Conservation (phyloP, 2,113 vertebrate species). For the Onychorhynchus coronatus region DNA sequence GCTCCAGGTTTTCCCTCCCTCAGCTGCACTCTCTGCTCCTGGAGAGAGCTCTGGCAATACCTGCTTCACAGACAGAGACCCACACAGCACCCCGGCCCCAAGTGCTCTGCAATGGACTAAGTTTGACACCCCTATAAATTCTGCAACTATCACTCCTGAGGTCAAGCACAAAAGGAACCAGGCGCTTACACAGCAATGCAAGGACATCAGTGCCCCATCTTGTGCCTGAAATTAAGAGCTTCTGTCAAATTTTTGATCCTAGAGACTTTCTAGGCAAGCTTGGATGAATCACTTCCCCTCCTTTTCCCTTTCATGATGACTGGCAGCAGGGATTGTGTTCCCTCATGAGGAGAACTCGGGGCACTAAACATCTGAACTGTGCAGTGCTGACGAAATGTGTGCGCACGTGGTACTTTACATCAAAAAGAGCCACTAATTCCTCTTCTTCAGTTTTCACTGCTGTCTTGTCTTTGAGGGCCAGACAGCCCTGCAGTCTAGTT, state of each 20-base stretch:
- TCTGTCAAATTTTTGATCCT: neutral
- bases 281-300: neutral
- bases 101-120: neutral
- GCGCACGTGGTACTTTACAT: too few relatives aligned
- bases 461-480: neutral
- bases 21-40: neutral
- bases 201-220: neutral
- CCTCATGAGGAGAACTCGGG: neutral
- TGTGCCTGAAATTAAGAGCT: neutral
- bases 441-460: neutral
- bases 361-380: neutral
- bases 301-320: rapidly evolving
- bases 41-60: rapidly evolving
- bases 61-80: neutral
- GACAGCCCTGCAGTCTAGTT: neutral
- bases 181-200: neutral
- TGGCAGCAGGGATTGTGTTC: neutral
- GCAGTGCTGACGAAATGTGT: rapidly evolving
- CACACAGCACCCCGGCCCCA: neutral
- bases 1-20: neutral
- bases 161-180: neutral
- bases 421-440: neutral
- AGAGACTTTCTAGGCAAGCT: neutral
- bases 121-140: neutral
- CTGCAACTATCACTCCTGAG: neutral